These are phyloP conservation scores for Neodiprion virginianus DNA, from an alignment of 1,140 invertebrate genomes.

Conservation along the genomic window DNA sequence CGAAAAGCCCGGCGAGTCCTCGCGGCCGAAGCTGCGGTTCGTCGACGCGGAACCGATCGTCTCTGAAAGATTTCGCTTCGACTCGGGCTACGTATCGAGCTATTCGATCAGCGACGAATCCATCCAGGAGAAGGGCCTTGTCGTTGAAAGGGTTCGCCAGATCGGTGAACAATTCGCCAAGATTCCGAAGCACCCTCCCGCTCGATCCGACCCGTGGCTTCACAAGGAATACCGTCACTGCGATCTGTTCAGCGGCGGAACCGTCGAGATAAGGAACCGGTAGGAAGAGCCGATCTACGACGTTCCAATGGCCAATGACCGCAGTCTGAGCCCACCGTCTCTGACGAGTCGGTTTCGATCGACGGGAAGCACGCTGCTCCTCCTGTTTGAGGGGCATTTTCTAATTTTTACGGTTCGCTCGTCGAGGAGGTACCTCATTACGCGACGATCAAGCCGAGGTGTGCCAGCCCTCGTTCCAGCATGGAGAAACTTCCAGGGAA, in stretches of 20 bases:
- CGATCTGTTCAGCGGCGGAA: not conserved
- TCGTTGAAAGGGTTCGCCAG: not conserved
- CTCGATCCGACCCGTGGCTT: slow-evolving; percentile 22
- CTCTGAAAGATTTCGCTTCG: not conserved
- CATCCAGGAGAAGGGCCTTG: not conserved
- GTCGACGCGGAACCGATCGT: not conserved
- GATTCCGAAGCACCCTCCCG: slow-evolving; percentile 35
- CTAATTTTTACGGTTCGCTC: not conserved
- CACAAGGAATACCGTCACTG: not conserved
- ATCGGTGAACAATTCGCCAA: not conserved
- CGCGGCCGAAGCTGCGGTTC: not conserved
- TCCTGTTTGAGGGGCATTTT: not conserved
- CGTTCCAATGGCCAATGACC: slow-evolving; percentile 23
- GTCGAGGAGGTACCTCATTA: slow-evolving; percentile 17
- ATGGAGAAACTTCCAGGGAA: not conserved
- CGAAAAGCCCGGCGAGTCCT: not conserved
- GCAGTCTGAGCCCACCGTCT: slow-evolving; percentile 19
- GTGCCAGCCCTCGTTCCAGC: not conserved
- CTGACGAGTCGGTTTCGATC: slow-evolving; percentile 28
- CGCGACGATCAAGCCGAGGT: slow-evolving; percentile 28
- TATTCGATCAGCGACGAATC: not conserved
- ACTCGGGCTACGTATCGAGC: not conserved
- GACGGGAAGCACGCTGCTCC: slow-evolving; percentile 11
- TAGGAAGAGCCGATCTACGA: slow-evolving; percentile 11
- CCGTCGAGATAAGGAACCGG: not conserved